Evolutionary conservation across 2,113 vertebrate genomes (phyloP).

Genomic region (Periophthalmus modestus): DNA sequence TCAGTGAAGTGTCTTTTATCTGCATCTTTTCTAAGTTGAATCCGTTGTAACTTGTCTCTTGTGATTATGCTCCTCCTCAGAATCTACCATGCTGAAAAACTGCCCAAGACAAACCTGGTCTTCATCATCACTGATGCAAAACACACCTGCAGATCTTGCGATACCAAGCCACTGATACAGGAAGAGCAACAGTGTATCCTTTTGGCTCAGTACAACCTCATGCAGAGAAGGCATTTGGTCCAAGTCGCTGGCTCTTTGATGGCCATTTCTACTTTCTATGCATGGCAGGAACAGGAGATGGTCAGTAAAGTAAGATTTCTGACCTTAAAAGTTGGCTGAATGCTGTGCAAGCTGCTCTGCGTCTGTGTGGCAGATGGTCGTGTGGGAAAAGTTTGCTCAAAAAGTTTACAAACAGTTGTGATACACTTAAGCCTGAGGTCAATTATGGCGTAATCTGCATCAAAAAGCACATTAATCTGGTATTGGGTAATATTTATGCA

Average conservation of each 20-base stretch:
- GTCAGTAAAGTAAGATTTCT: conserved; percentile 10
- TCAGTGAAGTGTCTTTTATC: conserved; percentile 8
- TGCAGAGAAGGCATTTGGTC: background rate
- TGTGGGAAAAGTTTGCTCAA: conserved; percentile 31
- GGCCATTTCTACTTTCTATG: background rate
- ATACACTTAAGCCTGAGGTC: conserved; percentile 44
- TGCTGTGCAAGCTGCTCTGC: background rate
- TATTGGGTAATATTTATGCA: conserved; percentile 31
- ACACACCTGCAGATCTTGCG: conserved; percentile 81
- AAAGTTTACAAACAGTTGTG: conserved; percentile 51
- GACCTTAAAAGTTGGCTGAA: conserved; percentile 15
- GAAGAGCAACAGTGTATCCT: conserved; percentile 95
- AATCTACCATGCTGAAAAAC: conserved; percentile 90
- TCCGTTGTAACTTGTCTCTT: conserved; percentile 41
- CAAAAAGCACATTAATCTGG: conserved; percentile 28
- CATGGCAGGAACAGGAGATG: background rate
- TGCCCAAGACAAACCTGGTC: conserved; percentile 92
- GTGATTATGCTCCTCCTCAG: conserved; percentile 69
- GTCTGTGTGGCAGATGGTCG: conserved; percentile 49
- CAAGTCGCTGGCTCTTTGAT: background rate
- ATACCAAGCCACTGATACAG: conserved; percentile 83
- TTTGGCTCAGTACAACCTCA: conserved; percentile 17
- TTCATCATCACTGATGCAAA: conserved; percentile 91
- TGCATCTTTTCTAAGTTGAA: conserved; percentile 42
- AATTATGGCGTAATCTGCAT: conserved; percentile 27